phyloP scores from a whole-genome alignment of 2,797 vertebrate species.

The Synaphobranchus kaupii region DNA sequence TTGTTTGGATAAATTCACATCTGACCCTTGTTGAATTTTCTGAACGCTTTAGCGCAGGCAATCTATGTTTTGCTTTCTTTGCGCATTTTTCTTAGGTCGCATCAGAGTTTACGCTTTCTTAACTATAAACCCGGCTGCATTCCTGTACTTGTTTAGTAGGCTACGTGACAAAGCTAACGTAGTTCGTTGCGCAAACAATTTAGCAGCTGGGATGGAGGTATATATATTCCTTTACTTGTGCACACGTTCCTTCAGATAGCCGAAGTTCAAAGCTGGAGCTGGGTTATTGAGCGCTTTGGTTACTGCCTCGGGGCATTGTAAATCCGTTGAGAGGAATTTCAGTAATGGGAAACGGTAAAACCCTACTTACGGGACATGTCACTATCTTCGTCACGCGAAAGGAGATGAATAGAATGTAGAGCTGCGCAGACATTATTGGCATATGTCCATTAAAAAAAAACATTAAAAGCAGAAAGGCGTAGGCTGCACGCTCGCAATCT shows the following conservation, averaged over 20 bases:
- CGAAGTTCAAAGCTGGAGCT: conserved; percentile 15
- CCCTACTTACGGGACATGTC: background rate
- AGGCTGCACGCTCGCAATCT: background rate
- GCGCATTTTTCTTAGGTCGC: background rate
- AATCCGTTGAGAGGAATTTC: conserved; percentile 6
- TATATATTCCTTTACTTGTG: background rate
- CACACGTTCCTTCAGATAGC: background rate
- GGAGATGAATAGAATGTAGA: background rate
- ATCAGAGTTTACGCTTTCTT: background rate
- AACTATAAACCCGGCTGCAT: background rate
- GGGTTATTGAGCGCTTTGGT: background rate
- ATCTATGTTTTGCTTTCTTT: background rate
- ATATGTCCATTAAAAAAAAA: background rate
- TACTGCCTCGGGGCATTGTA: conserved; percentile 12
- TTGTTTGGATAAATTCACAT: background rate
- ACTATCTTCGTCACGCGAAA: background rate
- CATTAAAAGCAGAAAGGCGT: background rate
- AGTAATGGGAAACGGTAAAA: background rate
- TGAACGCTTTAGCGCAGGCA: background rate
- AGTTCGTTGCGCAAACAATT: background rate
- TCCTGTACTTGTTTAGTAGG: background rate
- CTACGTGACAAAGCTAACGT: background rate
- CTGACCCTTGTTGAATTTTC: background rate
- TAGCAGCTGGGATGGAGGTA: background rate
- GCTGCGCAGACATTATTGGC: background rate